Base-by-base conservation (phyloP, 1,140 invertebrate genomes). In the Nephila pilipes region DNA sequence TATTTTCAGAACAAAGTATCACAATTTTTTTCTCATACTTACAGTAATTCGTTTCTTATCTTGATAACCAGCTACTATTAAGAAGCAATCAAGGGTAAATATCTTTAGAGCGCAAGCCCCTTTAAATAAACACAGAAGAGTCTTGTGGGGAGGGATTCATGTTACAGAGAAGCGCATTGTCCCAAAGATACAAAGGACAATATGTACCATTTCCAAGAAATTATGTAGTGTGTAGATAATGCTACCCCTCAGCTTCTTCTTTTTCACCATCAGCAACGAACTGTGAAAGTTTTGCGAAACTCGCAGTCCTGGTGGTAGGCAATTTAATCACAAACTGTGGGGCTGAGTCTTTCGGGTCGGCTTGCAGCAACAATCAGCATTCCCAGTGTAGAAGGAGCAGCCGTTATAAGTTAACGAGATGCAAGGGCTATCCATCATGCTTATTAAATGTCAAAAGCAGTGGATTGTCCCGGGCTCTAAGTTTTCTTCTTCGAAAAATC, bases 381-480 rank as follows among this genome's bases (percentile, higher is more conserved):
- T 65, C 60, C 58, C 60, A 55, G 38, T 54, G 22, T 65, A 87
- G 60, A 12, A 36, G 58, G 20, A 46, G 55, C 36, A 89, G 36
- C 32, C 87, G 69, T 57, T 29, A 89, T 25, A 58, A 90, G 54
- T 83, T 90, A 83, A 89, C 75, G 89, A 90, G 89, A 90, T 81
- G 65, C 85, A 63, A 38, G 63, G 29, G 38, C 46, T 83, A 91
- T 91, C 80, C 90, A 91, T 91, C 90, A 91, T 91, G 80, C 55
- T 91, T 91, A 91, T 91, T 91, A 91, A 91, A 91, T 60, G 90
- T 91, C 90, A 91, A 29, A 54, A 32, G 25, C 90, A 91, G 75
- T 20, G 55, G 88, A 90, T 81, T 90, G 75, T 80, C 75, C 65
- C 65, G 6, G 14, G 55, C 16, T n/a, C 22, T 16, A 65, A 69